Percentiles rank a stretch among this genome's conserved stretches.
Evolutionary conservation across 2,113 vertebrate species (phyloP).

Genomic region (Puntigrus tetrazona): DNA sequence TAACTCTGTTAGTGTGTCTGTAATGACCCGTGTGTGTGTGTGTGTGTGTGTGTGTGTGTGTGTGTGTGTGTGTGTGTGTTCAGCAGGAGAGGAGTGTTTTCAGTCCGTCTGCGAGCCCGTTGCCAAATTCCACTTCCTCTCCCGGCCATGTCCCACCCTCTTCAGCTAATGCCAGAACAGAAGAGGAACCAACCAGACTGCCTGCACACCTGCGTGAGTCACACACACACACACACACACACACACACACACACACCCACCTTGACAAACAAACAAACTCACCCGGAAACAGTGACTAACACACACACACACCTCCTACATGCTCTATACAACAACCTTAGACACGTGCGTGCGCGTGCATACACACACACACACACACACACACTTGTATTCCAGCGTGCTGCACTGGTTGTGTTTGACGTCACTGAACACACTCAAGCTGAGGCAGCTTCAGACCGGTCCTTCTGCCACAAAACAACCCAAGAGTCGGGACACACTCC

Average conservation of each 20-base stretch:
- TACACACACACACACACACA: background rate
- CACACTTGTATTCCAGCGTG: background rate
- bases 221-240: conserved; percentile 30
- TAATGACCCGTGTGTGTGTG: conserved; percentile 45
- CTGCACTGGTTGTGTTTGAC: conserved; percentile 6
- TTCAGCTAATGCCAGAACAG: conserved; percentile 87
- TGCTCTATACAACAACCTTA: background rate
- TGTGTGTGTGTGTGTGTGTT: conserved; percentile 73
- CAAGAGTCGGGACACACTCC: background rate
- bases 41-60: conserved; percentile 62
- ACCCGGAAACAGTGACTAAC: background rate
- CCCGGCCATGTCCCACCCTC: conserved; percentile 91
- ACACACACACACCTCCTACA: background rate
- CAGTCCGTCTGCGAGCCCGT: conserved; percentile 90
- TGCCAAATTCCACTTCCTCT: conserved; percentile 87
- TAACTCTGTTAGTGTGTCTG: too few species aligned
- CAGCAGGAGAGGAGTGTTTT: conserved; percentile 95
- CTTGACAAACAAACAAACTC: background rate
- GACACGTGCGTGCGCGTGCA: background rate
- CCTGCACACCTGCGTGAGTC: conserved; percentile 96
- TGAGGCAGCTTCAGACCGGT: conserved; percentile 30
- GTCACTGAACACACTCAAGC: conserved; percentile 30
- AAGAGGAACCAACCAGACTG: conserved; percentile 90
- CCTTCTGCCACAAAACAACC: conserved; percentile 26
- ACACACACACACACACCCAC: conserved; percentile 7